phyloP scores from a whole-genome alignment of 2,113 vertebrate species.

The Pungitius pungitius region DNA sequence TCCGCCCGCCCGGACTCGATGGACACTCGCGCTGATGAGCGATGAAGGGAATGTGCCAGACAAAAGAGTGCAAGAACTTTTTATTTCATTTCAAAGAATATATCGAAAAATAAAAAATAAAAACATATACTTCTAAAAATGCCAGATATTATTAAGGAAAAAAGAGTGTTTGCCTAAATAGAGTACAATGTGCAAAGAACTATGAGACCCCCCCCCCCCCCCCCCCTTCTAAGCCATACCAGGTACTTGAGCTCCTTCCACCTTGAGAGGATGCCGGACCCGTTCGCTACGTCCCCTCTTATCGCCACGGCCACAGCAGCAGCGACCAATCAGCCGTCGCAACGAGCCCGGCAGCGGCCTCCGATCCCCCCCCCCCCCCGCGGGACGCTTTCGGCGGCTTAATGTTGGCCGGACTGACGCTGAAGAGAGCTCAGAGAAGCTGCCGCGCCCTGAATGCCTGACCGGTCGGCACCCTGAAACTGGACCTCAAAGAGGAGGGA shows the following conservation, averaged over 20 bases:
- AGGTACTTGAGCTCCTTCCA: conserved; percentile 74
- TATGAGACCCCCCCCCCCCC: conserved; percentile 64
- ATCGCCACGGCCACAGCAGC: conserved; percentile 80
- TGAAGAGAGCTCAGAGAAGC: conserved; percentile 65
- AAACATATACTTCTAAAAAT: conserved; percentile 69
- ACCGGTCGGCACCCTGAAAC: conserved; percentile 66
- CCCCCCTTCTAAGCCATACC: conserved; percentile 87
- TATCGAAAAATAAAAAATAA: conserved; percentile 63
- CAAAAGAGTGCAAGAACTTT: conserved; percentile 67
- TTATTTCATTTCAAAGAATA: conserved; percentile 74
- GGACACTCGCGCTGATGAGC: conserved; percentile 73
- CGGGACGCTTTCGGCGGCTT: conserved; percentile 65
- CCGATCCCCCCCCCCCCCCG: conserved; percentile 51
- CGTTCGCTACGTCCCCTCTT: conserved; percentile 68
- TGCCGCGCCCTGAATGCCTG: conserved; percentile 73
- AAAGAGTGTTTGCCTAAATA: conserved; percentile 73
- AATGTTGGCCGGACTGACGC: conserved; percentile 70
- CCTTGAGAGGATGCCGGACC: conserved; percentile 76
- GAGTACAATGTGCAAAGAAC: conserved; percentile 72
- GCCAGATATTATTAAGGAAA: conserved; percentile 64
- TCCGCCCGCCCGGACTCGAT: conserved; percentile 50
- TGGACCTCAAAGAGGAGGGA: conserved; percentile 33
- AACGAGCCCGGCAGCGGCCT: conserved; percentile 50
- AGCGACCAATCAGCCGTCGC: conserved; percentile 68
- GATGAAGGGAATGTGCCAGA: conserved; percentile 67